Evolutionary conservation across 2,113 vertebrate genomes (phyloP).

Genomic region (Lethenteron camtschaticum): DNA sequence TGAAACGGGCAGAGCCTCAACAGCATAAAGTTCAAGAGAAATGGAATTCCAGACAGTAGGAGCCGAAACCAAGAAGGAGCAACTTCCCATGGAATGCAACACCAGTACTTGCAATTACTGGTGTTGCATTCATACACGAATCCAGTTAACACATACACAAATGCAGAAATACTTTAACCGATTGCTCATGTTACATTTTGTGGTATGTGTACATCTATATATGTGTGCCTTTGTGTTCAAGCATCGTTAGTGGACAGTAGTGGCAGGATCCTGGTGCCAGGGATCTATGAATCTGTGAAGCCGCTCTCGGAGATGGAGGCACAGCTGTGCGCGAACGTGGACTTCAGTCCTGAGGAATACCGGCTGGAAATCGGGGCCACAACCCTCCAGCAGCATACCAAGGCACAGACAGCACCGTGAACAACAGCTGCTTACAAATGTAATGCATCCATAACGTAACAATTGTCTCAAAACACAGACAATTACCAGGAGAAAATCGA

Average conservation of each 20-base stretch:
- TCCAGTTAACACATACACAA: neutral
- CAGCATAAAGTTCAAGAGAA: neutral
- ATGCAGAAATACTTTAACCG: neutral
- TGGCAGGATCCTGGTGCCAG: slow-evolving; percentile 52
- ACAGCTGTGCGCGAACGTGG: slow-evolving; percentile 30
- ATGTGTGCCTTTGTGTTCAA: slow-evolving; percentile 17
- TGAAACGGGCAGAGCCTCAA: neutral
- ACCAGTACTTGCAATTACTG: neutral
- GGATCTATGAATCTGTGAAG: slow-evolving; percentile 39
- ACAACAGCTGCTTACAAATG: slow-evolving; percentile 7
- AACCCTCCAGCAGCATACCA: slow-evolving; percentile 43
- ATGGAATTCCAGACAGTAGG: neutral
- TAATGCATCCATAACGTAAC: slow-evolving; percentile 5
- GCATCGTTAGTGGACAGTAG: slow-evolving; percentile 43
- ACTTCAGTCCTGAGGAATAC: slow-evolving; percentile 43
- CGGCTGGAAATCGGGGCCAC: slow-evolving; percentile 28
- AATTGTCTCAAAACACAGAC: neutral
- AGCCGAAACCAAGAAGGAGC: neutral
- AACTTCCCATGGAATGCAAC: neutral
- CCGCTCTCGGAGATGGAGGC: slow-evolving; percentile 39
- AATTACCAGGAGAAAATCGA: neutral
- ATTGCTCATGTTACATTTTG: neutral
- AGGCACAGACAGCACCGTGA: slow-evolving; percentile 24
- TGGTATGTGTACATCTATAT: slow-evolving; percentile 2
- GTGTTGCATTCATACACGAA: neutral